A percentile compares a stretch with the other conserved stretches of the same genome.
Evolutionary conservation across 2,797 vertebrate species (phyloP).

Genomic region (Brotula barbata): DNA sequence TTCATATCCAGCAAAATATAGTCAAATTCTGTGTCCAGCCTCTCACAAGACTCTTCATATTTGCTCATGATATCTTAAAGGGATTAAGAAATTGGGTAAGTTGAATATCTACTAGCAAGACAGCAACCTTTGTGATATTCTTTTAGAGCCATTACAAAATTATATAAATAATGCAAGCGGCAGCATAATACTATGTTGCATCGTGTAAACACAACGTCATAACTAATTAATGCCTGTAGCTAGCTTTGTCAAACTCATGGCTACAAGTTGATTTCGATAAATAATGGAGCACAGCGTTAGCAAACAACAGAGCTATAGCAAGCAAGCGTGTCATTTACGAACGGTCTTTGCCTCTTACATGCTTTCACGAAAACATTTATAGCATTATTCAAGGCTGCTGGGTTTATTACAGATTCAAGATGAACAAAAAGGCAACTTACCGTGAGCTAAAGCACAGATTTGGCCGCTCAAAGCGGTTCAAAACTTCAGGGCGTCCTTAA

Average conservation of each 20-base stretch:
- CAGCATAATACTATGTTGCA: neutral
- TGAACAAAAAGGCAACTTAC: slow-evolving; percentile 7
- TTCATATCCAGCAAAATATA: slow-evolving; percentile 90
- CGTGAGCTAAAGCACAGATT: slow-evolving; percentile 16
- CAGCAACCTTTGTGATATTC: too few relatives aligned
- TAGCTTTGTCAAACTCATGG: neutral
- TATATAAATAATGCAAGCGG: neutral
- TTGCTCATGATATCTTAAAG: slow-evolving; percentile 75
- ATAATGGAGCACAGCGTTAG: slow-evolving; percentile 17
- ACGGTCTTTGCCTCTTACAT: neutral
- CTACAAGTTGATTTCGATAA: neutral
- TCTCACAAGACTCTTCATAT: slow-evolving; percentile 81
- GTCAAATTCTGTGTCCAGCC: slow-evolving; percentile 89
- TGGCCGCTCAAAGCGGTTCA: slow-evolving; percentile 70
- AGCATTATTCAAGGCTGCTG: fast-evolving
- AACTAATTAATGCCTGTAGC: too few relatives aligned
- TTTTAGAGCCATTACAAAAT: neutral
- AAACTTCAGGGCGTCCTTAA: slow-evolving; percentile 56
- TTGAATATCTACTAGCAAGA: too few relatives aligned
- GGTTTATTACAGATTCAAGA: fast-evolving
- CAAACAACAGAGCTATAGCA: slow-evolving; percentile 27
- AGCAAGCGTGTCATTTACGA: neutral
- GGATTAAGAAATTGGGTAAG: too few relatives aligned
- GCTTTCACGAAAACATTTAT: neutral
- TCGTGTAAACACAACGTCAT: neutral